Base-by-base conservation (phyloP, 2,797 vertebrate genomes). In the Lerista edwardsae region DNA sequence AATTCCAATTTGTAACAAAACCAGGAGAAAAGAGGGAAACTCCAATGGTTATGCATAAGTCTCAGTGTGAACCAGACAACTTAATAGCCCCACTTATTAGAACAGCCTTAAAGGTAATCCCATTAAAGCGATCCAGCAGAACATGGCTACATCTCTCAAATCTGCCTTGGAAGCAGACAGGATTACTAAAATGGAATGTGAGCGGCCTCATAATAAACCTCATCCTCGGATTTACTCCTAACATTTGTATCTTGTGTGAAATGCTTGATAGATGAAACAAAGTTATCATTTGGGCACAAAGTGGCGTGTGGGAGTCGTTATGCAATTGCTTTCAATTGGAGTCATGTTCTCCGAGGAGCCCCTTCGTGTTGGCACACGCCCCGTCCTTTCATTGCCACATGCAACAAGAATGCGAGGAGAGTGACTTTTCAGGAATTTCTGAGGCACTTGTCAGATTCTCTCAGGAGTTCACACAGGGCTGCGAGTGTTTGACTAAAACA, bases 1-100 rank as follows among this genome's bases (percentile, higher is more conserved):
- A 95, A 95, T 95, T 94, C 92, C 90, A 95, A 91, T 94, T 88
- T 92, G 89, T 93, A 94, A 93, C 88, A 93, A 95, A 93, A 93
- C 80, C 83, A 92, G 80, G 86, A 87, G 79, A 87, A 94, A 94
- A 89, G 82, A 80, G 77, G 87, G 86, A 88, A 86, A 90, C 91
- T 90, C 90, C 87, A 82, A 51, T 88, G 82, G 93, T 89, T 94
- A 80, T 86, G 78, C 78, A n/a, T 91, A 93, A 93, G 88, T 90
- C 89, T 93, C 85, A 61, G 0, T 91, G 86, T 84, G 82, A 94
- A 89, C 87, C 82, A 91, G 90, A 90, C 89, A 92, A 94, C 89
- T 93, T 93, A 94, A 93, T 93, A 93, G 93, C 88, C 84, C 79
- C 92, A 89, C 91, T 95, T 94, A 95, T 94, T 94, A 94, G 90